These are phyloP conservation scores for Alouatta palliata DNA, from an alignment of 2,113 vertebrate species.

Conservation along the genomic window DNA sequence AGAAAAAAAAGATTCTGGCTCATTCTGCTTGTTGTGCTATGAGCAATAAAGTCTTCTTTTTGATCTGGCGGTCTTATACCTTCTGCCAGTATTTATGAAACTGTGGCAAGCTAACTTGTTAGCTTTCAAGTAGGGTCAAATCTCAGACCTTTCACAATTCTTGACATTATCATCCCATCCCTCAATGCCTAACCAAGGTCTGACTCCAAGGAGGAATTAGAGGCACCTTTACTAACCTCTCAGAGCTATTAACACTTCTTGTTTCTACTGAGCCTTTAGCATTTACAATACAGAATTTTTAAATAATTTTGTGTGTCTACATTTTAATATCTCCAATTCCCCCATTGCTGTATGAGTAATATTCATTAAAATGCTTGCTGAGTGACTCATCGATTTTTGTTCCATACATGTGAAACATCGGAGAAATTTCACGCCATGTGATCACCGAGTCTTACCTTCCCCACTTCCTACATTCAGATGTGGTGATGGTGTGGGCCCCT, in stretches of 20 bases:
- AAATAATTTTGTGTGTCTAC: not conserved
- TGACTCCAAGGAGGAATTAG: not conserved
- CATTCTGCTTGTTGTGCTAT: not conserved
- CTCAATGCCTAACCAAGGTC: not conserved
- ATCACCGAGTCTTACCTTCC: not conserved
- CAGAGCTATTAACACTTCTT: not conserved
- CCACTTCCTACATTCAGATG: not conserved
- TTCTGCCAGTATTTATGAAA: not conserved
- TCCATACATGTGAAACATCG: not conserved
- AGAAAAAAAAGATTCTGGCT: not conserved
- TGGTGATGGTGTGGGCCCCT: not conserved
- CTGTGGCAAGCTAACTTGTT: not conserved
- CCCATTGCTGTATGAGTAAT: not conserved
- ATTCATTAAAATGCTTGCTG: not conserved
- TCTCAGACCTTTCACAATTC: not conserved
- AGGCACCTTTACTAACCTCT: not conserved
- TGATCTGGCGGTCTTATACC: not conserved
- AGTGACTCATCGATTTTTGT: not conserved
- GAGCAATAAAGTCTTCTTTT: conserved; percentile 20
- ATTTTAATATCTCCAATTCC: not conserved
- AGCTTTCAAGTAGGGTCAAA: not conserved
- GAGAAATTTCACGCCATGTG: not conserved
- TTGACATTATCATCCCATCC: not conserved
- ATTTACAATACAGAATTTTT: not conserved
- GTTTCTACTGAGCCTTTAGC: not conserved